These are phyloP conservation scores for Tribolium freemani DNA, from an alignment of 2,888 invertebrate genomes.

Conservation along the genomic window DNA sequence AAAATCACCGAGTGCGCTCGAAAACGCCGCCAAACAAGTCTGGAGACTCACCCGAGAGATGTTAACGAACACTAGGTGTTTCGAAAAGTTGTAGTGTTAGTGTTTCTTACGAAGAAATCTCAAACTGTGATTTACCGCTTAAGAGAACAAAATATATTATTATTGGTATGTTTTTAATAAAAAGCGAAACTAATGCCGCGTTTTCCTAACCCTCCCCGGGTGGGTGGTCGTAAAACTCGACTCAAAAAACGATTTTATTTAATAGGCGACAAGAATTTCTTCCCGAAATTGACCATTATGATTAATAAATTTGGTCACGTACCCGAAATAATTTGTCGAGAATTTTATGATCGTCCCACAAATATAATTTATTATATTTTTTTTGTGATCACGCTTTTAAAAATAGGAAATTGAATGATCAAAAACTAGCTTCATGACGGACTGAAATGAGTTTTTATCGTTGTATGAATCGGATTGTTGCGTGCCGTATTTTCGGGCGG, in stretches of 20 bases:
- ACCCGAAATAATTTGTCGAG: conserved; percentile 10
- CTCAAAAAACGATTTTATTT: conserved; percentile 15
- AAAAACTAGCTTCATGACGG: conserved; percentile 9
- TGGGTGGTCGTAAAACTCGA: conserved; percentile 20
- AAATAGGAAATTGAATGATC: conserved; percentile 13
- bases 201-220: conserved; percentile 1
- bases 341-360: conserved; percentile 14
- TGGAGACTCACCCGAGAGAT: conserved; percentile 86
- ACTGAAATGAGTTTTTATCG: background rate
- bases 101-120: conserved; percentile 1
- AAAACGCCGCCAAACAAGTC: conserved; percentile 85
- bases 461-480: conserved; percentile 9
- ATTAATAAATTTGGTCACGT: background rate
- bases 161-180: conserved; percentile 50
- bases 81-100: conserved; percentile 79
- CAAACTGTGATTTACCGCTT: conserved; percentile 37
- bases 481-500: conserved; percentile 6
- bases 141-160: conserved; percentile 35
- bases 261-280: conserved; percentile 19
- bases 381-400: background rate
- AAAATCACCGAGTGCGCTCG: conserved; percentile 81
- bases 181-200: conserved; percentile 19
- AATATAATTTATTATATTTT: conserved; percentile 6
- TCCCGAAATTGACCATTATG: conserved; percentile 3
- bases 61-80: conserved; percentile 82